Percentiles rank a stretch among this genome's conserved stretches.
phyloP scores from a whole-genome alignment of 1,140 invertebrate genomes.

The Battus philenor region DNA sequence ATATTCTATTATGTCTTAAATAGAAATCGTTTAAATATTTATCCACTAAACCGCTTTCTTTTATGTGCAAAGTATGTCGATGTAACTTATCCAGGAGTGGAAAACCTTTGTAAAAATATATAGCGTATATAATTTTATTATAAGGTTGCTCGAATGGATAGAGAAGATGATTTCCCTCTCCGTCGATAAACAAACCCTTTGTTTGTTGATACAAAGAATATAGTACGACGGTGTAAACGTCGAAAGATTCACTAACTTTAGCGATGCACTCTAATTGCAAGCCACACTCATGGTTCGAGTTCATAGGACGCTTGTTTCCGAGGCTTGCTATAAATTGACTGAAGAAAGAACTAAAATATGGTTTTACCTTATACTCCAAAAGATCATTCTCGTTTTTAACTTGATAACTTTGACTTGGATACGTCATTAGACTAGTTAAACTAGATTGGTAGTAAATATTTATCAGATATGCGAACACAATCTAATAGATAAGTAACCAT shows the following conservation, averaged over 20 bases:
- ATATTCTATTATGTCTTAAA: constrained; percentile 5
- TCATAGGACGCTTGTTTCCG: background rate
- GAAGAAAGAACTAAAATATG: constrained; percentile 27
- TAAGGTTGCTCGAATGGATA: constrained; percentile 16
- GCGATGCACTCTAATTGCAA: background rate
- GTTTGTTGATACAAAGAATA: constrained; percentile 7
- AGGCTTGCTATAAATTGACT: background rate
- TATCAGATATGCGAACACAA: constrained; percentile 44
- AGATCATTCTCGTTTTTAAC: constrained; percentile 28
- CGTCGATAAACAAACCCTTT: constrained; percentile 1
- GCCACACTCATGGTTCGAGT: background rate
- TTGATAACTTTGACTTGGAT: constrained; percentile 33
- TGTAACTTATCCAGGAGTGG: constrained; percentile 3
- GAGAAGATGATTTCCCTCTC: constrained; percentile 8
- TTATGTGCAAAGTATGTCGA: constrained; percentile 13
- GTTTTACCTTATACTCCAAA: constrained; percentile 23
- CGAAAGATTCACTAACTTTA: constrained; percentile 28
- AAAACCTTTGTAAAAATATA: constrained; percentile 19
- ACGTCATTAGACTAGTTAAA: constrained; percentile 32
- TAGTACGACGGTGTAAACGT: constrained; percentile 6
- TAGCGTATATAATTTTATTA: constrained; percentile 12
- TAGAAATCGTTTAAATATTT: constrained; percentile 13
- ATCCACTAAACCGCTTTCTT: constrained; percentile 18
- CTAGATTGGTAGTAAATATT: constrained; percentile 39
- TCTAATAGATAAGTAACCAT: constrained; percentile 32